Conservation (phyloP, 1,140 invertebrate species). For the Apis cerana region DNA sequence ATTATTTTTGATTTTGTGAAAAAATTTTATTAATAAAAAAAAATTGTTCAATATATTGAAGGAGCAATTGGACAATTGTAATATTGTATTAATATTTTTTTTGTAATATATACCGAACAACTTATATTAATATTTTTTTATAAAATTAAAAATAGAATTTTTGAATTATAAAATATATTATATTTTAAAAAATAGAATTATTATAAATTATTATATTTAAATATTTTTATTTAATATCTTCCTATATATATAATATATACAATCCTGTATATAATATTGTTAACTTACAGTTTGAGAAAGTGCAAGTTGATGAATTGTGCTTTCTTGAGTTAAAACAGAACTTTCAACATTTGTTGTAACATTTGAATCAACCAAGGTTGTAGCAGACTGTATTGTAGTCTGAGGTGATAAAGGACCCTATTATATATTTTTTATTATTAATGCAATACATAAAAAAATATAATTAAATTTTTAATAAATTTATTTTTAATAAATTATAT, state of each 20-base stretch:
- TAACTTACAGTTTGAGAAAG: slow-evolving; percentile 61
- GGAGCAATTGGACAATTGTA: too few species aligned
- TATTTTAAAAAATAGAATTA: too few species aligned
- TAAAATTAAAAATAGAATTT: too few species aligned
- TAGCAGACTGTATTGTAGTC: slow-evolving; percentile 76
- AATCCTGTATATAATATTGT: neutral
- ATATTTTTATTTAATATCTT: too few species aligned
- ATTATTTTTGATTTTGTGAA: too few species aligned
- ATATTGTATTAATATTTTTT: too few species aligned
- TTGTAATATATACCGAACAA: too few species aligned
- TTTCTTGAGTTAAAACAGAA: slow-evolving; percentile 46
- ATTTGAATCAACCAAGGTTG: slow-evolving; percentile 48
- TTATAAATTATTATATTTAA: too few species aligned
- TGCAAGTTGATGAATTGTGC: slow-evolving; percentile 42
- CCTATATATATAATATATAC: neutral
- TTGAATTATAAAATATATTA: too few species aligned
- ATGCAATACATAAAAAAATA: neutral
- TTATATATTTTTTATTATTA: slow-evolving; percentile 35
- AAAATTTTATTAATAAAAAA: too few species aligned
- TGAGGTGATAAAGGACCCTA: slow-evolving; percentile 81
- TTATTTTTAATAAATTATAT: neutral
- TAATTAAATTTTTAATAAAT: neutral
- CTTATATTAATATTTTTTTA: too few species aligned
- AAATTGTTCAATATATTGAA: too few species aligned
- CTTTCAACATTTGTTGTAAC: slow-evolving; percentile 25